A percentile compares a stretch with the other conserved stretches of the same genome.
Conservation (phyloP, 1,140 invertebrate species). For the Hylaeus volcanicus region DNA sequence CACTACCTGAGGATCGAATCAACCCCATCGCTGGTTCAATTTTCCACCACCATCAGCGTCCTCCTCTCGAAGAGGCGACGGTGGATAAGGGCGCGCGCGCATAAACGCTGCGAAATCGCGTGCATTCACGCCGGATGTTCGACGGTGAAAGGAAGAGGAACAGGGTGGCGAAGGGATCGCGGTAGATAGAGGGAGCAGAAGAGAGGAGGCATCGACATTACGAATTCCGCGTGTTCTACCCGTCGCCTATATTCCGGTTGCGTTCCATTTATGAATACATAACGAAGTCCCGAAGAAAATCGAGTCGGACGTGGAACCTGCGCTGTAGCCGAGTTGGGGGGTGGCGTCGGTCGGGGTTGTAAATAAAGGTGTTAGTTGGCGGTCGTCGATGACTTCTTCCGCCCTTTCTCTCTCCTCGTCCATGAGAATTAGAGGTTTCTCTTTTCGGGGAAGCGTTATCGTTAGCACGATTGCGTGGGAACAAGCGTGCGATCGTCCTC, state of each 20-base stretch:
- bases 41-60: slow-evolving; percentile 21
- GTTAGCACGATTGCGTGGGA: slow-evolving; percentile 41
- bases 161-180: background rate
- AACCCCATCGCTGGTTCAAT: background rate
- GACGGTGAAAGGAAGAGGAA: background rate
- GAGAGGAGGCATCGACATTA: slow-evolving; percentile 57
- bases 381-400: slow-evolving; percentile 41
- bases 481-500: too few species aligned
- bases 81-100: slow-evolving; percentile 13
- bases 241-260: slow-evolving; percentile 64
- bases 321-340: slow-evolving; percentile 3
- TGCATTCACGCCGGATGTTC: slow-evolving; percentile 35
- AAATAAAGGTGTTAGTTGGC: slow-evolving; percentile 46
- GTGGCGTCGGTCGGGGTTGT: background rate
- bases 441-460: slow-evolving; percentile 40
- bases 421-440: slow-evolving; percentile 3
- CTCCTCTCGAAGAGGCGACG: background rate
- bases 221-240: slow-evolving; percentile 63
- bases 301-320: slow-evolving; percentile 39
- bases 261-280: slow-evolving; percentile 72
- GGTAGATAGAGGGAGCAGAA: background rate
- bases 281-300: slow-evolving; percentile 65
- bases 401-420: background rate
- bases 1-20: background rate
- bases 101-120: slow-evolving; percentile 40